Evolutionary conservation across 2,888 invertebrate genomes (phyloP).

Genomic region (Corbicula japonica): DNA sequence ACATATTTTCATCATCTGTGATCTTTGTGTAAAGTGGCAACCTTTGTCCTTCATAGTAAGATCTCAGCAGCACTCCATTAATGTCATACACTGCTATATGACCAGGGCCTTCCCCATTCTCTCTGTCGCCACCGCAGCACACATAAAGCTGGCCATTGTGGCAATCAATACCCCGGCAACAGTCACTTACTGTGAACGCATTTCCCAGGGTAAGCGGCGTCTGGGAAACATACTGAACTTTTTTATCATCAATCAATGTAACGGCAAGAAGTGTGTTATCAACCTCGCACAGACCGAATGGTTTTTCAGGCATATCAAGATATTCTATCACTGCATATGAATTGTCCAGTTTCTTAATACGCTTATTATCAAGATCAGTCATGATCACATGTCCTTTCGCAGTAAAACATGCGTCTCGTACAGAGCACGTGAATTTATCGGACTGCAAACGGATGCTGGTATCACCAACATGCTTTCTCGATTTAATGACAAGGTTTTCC

Average conservation of each 20-base stretch:
- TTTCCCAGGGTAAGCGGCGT: too few species aligned
- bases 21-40: too few species aligned
- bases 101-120: too few species aligned
- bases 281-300: not conserved
- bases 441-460: not conserved
- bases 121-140: too few species aligned
- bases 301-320: not conserved
- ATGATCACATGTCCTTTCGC: not conserved
- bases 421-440: not conserved
- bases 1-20: too few species aligned
- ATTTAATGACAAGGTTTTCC: not conserved
- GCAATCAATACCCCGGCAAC: too few species aligned
- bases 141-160: too few species aligned
- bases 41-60: too few species aligned
- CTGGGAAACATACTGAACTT: conserved; percentile 2
- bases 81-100: too few species aligned
- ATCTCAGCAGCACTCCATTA: too few species aligned
- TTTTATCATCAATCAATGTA: not conserved
- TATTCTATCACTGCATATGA: not conserved
- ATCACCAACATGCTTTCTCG: not conserved
- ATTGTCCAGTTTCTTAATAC: conserved; percentile 10
- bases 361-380: conserved; percentile 2
- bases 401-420: not conserved
- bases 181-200: too few species aligned
- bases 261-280: conserved; percentile 6